Conservation (phyloP, 2,888 invertebrate genomes). For the Malachius bipustulatus region DNA sequence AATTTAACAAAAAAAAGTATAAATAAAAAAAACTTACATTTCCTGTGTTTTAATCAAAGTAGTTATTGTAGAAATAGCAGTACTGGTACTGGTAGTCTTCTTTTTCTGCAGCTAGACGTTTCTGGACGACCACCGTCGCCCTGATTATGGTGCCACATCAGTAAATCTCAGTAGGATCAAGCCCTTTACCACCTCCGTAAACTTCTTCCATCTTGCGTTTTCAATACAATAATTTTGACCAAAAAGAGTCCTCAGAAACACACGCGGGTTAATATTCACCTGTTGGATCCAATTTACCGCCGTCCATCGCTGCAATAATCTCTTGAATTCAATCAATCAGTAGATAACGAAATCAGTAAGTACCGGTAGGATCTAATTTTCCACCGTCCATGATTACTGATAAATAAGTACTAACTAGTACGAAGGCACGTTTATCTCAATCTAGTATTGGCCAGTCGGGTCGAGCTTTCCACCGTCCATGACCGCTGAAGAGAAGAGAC, state of each 20-base stretch:
- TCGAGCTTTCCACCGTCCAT: conserved; percentile 37
- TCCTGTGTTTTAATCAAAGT: too few relatives aligned
- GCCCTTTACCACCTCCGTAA: conserved; percentile 24
- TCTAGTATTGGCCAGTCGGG: conserved; percentile 35
- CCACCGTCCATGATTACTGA: conserved; percentile 32
- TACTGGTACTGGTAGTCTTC: conserved; percentile 37
- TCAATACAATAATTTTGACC: neutral
- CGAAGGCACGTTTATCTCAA: neutral
- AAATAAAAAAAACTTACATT: too few relatives aligned
- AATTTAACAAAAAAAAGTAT: too few relatives aligned
- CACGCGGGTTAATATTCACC: conserved; percentile 29
- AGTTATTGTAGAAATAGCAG: too few relatives aligned
- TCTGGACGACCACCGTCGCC: conserved; percentile 38
- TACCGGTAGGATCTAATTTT: conserved; percentile 36
- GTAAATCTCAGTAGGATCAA: conserved; percentile 37
- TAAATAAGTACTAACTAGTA: too few relatives aligned
- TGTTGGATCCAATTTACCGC: conserved; percentile 36
- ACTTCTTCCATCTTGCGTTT: neutral
- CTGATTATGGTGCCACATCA: conserved; percentile 36
- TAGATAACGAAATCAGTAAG: conserved; percentile 27
- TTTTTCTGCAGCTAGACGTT: conserved; percentile 37
- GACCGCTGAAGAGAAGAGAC: conserved; percentile 13
- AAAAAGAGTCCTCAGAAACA: conserved; percentile 7
- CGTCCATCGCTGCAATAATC: conserved; percentile 27
- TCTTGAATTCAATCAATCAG: conserved; percentile 9